phyloP scores from a whole-genome alignment of 2,888 invertebrate species.

The Glyphotaelius pellucidus region DNA sequence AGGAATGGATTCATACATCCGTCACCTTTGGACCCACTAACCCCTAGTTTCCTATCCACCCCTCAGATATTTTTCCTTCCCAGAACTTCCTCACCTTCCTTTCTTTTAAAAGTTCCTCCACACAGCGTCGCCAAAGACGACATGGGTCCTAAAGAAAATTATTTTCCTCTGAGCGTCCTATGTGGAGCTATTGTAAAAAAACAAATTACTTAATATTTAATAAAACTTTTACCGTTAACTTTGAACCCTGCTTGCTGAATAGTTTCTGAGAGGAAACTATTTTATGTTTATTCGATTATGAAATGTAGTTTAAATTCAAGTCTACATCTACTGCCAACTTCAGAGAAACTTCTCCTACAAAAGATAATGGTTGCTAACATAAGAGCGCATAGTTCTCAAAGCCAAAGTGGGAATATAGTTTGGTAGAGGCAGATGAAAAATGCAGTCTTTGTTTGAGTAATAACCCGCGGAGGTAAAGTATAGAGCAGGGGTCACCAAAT shows the following conservation, averaged over 20 bases:
- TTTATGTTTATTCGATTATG: neutral
- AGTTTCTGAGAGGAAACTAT: neutral
- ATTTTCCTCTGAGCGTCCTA: too few species aligned
- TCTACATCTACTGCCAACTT: neutral
- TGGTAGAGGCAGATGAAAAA: neutral
- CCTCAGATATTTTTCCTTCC: too few species aligned
- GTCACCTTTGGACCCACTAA: too few species aligned
- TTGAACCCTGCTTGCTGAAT: neutral
- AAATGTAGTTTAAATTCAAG: neutral
- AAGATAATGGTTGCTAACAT: neutral
- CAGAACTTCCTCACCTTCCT: too few species aligned
- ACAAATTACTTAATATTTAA: too few species aligned
- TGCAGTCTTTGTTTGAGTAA: neutral
- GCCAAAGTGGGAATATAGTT: neutral
- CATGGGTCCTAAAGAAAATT: too few species aligned
- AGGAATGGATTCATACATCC: too few species aligned
- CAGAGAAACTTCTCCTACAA: neutral
- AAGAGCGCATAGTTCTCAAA: neutral
- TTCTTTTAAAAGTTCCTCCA: too few species aligned
- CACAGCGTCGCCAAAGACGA: too few species aligned
- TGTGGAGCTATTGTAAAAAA: too few species aligned
- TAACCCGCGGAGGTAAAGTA: neutral
- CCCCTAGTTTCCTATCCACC: too few species aligned
- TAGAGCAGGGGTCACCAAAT: too few species aligned
- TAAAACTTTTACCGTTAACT: neutral